These are phyloP conservation scores for Panonychus citri DNA, from an alignment of 1,140 invertebrate species.

Conservation along the genomic window DNA sequence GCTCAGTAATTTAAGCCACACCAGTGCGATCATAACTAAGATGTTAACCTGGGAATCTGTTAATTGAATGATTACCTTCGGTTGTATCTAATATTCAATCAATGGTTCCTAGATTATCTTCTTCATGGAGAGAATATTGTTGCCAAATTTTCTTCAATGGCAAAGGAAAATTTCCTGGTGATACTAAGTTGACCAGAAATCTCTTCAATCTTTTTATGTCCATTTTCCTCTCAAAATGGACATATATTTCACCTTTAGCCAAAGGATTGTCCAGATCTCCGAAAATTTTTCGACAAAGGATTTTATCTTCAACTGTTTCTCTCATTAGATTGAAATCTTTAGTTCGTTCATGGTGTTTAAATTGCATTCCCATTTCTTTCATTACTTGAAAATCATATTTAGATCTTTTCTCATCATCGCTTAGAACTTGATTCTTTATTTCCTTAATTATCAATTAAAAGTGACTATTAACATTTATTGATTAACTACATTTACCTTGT, in stretches of 20 bases:
- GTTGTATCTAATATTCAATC: no score
- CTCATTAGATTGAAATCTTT: conserved; percentile 28
- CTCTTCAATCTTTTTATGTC: conserved; percentile 61
- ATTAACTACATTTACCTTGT: no score
- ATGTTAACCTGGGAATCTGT: no score
- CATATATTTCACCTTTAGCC: conserved; percentile 32
- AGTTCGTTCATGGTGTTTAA: conserved; percentile 11
- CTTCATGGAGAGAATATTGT: neutral
- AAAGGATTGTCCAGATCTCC: conserved; percentile 19
- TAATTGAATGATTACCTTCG: no score
- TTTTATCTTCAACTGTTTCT: conserved; percentile 77
- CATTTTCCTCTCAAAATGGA: conserved; percentile 79
- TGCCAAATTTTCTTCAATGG: no score
- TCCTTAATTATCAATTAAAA: no score
- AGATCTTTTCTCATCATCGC: conserved; percentile 68
- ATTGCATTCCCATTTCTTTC: conserved; percentile 33
- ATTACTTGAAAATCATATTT: conserved; percentile 85
- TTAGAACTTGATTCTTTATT: conserved; percentile 89
- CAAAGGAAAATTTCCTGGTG: no score
- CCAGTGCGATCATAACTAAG: no score
- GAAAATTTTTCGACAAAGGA: conserved; percentile 50
- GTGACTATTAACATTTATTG: no score
- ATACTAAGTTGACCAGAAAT: conserved; percentile 92
- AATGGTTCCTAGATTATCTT: no score
- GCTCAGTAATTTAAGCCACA: no score